Conservation (phyloP, 2,888 invertebrate species). For the Lysandra coridon region DNA sequence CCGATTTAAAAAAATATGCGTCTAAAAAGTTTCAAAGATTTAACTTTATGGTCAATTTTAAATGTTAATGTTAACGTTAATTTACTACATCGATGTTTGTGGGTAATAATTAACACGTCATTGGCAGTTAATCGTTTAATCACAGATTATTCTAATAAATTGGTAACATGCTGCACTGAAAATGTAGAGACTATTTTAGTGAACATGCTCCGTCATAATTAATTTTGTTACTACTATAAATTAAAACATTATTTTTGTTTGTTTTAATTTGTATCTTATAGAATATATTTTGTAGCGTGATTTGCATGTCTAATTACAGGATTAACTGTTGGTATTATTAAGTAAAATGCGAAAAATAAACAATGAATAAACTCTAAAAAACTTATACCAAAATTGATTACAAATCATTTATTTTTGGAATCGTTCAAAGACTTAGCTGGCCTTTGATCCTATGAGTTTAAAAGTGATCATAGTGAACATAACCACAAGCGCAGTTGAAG, state of each 20-base stretch:
- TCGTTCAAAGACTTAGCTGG: not conserved
- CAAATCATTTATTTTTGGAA: not conserved
- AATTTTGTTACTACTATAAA: not conserved
- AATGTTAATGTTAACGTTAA: not conserved
- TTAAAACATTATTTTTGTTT: not conserved
- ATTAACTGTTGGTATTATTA: too few relatives aligned
- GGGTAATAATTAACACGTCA: not conserved
- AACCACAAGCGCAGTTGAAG: not conserved
- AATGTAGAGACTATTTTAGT: not conserved
- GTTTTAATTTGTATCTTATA: not conserved
- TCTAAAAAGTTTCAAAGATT: too few relatives aligned
- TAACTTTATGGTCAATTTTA: too few relatives aligned
- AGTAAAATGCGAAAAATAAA: not conserved
- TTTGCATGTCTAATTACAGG: too few relatives aligned
- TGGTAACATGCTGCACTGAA: not conserved
- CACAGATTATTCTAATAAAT: not conserved
- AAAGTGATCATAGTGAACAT: not conserved
- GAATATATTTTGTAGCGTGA: too few relatives aligned
- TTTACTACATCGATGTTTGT: not conserved
- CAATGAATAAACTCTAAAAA: not conserved
- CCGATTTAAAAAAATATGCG: too few relatives aligned
- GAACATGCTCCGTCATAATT: not conserved
- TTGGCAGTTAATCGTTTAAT: conserved; percentile 3
- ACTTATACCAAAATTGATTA: not conserved
- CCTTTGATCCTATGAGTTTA: not conserved